Evolutionary conservation across 2,113 vertebrate species (phyloP), one percentile per base, ranked within the genome.

Genomic region (Cettia cetti): DNA sequence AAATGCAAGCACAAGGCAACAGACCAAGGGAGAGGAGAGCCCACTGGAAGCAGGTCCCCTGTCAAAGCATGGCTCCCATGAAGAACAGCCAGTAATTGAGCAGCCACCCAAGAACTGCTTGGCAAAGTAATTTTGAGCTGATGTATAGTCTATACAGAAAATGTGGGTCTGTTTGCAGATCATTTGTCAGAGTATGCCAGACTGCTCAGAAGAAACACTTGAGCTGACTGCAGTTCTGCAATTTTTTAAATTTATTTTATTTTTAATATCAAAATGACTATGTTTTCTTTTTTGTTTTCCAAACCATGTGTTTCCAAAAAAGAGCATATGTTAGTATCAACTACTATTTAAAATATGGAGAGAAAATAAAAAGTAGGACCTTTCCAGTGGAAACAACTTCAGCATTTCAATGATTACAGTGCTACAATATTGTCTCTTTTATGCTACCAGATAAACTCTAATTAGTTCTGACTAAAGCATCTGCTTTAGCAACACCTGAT

Each of bases 51-150:
- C n/a, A 89, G 52, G 45, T 86, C 28, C 1, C 18, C 72, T 91
- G 77, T 86, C 86, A 95, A 75, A 87, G 84, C 5, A 5, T 23
- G 64, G 57, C 40, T 89, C 49, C 66, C n/a, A 3, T 45, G 52
- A 92, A 82, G 89, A 94, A 68, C 24, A 7, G 63, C 42, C 82
- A 80, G 57, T 39, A 86, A 56, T 3, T 84, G 83, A 95, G 68
- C 91, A 91, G 30, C 49, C 70, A 50, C 74, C 61, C 66, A 76
- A 79, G 63, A 85, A 69, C 16, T 92, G 78, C 81, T 74, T 85
- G 61, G 77, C 65, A 84, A 86, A 92, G 89, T 92, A 68, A 95
- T 89, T 95, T 86, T 89, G 57, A 94, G 89, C 81, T 91, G 86
- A 82, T 70, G 52, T 37, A 84, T n/a, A n/a, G n/a, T n/a, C n/a